phyloP scores from a whole-genome alignment of 2,797 vertebrate species.

The Epinephelus malabaricus region DNA sequence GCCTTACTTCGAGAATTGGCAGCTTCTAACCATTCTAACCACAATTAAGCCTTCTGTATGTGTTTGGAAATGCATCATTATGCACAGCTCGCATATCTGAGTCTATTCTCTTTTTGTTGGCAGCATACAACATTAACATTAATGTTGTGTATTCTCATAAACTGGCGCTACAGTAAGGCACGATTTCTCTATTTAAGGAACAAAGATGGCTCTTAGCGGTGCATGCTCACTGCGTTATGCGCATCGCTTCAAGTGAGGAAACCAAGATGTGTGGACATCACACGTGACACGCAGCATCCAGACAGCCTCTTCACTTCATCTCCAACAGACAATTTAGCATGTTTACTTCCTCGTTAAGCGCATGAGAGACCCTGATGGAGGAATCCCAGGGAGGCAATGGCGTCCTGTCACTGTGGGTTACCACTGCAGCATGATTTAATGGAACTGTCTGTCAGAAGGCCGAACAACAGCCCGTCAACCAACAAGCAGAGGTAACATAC shows the following conservation, averaged over 20 bases:
- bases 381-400: conserved; percentile 77
- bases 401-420: conserved; percentile 83
- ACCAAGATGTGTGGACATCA: conserved; percentile 49
- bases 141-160: conserved; percentile 32
- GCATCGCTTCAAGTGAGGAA: conserved; percentile 16
- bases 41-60: conserved; percentile 3
- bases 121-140: conserved; percentile 38
- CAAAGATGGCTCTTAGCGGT: conserved; percentile 7
- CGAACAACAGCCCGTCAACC: conserved; percentile 77
- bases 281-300: conserved; percentile 49
- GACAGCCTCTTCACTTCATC: conserved; percentile 71
- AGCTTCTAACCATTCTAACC: not conserved
- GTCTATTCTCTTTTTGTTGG: conserved; percentile 5
- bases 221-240: not conserved
- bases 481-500: conserved; percentile 50
- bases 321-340: conserved; percentile 83
- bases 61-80: conserved; percentile 14
- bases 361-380: conserved; percentile 81
- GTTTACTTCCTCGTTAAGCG: conserved; percentile 86
- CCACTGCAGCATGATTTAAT: conserved; percentile 85
- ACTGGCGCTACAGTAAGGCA: not conserved
- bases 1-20: not conserved
- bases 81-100: not conserved
- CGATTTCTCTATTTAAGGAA: conserved; percentile 28
- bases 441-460: conserved; percentile 85